phyloP scores from a whole-genome alignment of 2,888 invertebrate genomes.

The Mythimna vitellina region DNA sequence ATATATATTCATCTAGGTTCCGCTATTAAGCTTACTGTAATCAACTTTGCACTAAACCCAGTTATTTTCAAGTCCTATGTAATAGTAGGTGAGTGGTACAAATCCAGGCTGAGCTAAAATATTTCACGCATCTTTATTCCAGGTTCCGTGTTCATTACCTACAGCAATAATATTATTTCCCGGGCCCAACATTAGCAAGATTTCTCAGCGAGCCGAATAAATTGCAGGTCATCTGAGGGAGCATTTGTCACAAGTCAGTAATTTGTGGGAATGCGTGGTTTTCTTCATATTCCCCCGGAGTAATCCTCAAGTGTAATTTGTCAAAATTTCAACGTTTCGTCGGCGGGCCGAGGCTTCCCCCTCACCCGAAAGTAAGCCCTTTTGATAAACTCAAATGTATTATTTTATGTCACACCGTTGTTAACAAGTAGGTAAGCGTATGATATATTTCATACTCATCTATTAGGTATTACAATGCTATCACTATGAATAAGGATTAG shows the following conservation, averaged over 20 bases:
- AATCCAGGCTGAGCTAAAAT: background rate
- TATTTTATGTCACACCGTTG: conserved; percentile 72
- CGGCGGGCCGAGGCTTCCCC: conserved; percentile 63
- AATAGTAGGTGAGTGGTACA: background rate
- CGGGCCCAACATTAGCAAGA: conserved; percentile 71
- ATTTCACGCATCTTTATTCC: conserved; percentile 2
- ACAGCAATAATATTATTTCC: conserved; percentile 64
- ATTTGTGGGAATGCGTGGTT: conserved; percentile 82
- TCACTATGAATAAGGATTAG: no score
- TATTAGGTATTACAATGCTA: background rate
- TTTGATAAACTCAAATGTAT: conserved; percentile 77
- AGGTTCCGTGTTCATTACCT: conserved; percentile 39
- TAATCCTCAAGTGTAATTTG: conserved; percentile 83
- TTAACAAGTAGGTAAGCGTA: conserved; percentile 46
- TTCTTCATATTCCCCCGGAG: conserved; percentile 82
- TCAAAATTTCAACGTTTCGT: conserved; percentile 82
- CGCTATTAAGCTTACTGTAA: background rate
- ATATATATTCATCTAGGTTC: no score
- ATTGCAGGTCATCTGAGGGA: conserved; percentile 78
- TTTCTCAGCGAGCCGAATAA: conserved; percentile 72
- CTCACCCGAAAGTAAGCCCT: conserved; percentile 69
- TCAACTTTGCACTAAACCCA: background rate
- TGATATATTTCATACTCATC: background rate
- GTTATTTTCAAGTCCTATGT: background rate
- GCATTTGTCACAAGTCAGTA: conserved; percentile 82